Conservation (phyloP, 2,113 vertebrate genomes). For the Paedocypris sp. region DNA sequence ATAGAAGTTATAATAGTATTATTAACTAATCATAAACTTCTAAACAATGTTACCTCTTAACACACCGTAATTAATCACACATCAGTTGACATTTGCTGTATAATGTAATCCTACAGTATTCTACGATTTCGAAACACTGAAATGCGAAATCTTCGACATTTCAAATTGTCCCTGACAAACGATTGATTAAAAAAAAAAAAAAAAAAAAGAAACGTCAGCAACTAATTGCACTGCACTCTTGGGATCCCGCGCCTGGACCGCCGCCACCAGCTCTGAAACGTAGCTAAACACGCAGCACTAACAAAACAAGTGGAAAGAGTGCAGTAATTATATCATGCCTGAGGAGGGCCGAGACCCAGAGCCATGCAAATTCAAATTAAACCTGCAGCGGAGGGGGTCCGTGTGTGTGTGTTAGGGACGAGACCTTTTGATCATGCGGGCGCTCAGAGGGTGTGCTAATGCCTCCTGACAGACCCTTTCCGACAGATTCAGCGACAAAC, state of each 20-base stretch:
- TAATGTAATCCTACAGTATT: too few relatives aligned
- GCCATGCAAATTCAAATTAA: constrained; percentile 94
- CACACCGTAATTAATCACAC: too few relatives aligned
- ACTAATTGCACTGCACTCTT: too few relatives aligned
- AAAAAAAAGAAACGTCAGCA: too few relatives aligned
- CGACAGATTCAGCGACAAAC: constrained; percentile 99
- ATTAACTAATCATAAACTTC: too few relatives aligned
- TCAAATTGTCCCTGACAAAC: too few relatives aligned
- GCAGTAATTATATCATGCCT: constrained; percentile 97
- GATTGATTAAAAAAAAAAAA: too few relatives aligned
- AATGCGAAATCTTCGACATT: too few relatives aligned
- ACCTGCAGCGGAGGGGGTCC: constrained; percentile 65
- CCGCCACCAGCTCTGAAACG: not conserved
- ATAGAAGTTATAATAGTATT: too few relatives aligned
- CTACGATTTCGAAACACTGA: too few relatives aligned
- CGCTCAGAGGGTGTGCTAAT: constrained; percentile 85
- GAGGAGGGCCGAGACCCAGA: constrained; percentile 89
- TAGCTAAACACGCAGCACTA: constrained; percentile 57
- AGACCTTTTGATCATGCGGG: constrained; percentile 80
- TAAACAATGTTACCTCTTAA: too few relatives aligned
- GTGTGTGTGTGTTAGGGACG: constrained; percentile 55
- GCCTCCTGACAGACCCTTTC: constrained; percentile 88
- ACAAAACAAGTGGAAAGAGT: constrained; percentile 54
- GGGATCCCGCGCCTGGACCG: not conserved
- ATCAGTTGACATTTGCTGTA: too few relatives aligned